phyloP scores from a whole-genome alignment of 2,113 vertebrate genomes.

The Colaptes auratus region DNA sequence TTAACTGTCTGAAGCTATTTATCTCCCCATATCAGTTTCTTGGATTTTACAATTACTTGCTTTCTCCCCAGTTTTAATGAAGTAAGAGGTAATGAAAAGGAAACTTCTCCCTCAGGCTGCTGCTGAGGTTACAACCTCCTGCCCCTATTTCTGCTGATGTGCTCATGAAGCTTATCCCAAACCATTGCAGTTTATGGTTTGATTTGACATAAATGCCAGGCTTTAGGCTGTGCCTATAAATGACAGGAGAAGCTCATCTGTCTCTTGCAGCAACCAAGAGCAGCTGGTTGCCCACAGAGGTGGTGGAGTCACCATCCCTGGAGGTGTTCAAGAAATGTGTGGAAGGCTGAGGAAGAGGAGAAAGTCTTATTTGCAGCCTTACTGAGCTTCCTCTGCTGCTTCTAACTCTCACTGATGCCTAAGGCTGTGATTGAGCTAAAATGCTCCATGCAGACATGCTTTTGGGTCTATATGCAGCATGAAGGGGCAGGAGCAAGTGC shows the following conservation, averaged over 20 bases:
- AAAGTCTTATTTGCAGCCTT: background rate
- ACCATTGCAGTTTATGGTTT: background rate
- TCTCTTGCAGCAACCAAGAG: background rate
- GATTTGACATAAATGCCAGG: background rate
- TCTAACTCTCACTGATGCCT: background rate
- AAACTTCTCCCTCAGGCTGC: background rate
- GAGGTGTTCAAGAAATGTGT: too few species aligned
- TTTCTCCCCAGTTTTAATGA: background rate
- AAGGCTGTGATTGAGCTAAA: background rate
- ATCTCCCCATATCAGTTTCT: background rate
- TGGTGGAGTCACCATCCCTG: too few species aligned
- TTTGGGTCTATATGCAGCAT: background rate
- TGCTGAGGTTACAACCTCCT: background rate
- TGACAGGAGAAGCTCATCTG: background rate
- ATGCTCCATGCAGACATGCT: background rate
- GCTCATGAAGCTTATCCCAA: background rate
- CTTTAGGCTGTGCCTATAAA: background rate
- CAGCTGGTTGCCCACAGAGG: background rate
- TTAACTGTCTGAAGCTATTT: conserved; percentile 8
- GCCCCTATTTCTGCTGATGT: background rate
- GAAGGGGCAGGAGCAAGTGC: background rate
- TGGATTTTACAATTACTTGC: background rate
- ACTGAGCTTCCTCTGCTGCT: background rate
- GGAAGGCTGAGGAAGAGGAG: background rate
- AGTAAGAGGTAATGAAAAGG: background rate